Evolutionary conservation across 2,797 vertebrate genomes (phyloP), one percentile per base, ranked within the genome.

Genomic region (Setipinna tenuifilis): DNA sequence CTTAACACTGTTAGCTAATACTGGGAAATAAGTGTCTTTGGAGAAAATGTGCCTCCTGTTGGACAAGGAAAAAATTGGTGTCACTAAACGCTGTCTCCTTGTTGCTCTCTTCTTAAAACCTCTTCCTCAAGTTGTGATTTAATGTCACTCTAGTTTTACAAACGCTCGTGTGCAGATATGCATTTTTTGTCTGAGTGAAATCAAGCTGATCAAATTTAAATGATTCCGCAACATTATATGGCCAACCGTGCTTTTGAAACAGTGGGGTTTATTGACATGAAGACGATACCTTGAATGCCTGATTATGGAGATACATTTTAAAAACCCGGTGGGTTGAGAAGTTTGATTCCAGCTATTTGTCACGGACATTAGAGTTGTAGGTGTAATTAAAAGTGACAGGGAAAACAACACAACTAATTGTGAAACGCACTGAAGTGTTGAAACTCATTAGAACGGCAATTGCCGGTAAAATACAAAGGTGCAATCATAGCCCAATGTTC

Each of bases 361-460:
- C 93, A 93, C 3, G 85, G 92, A 85, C 86, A 44, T 92, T 91
- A 87, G 83, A 90, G 87, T 87, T 81, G 75, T 83, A 85, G 88
- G 89, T 68, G 89, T 92, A 94, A 95, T 94, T 85, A 89, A 90
- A 94, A 92, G 92, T 90, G 93, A 94, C 93, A 92, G 92, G 91
- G 91, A 92, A 94, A 94, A 92, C 90, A 91, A 92, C 89, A 90
- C 84, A 59, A 81, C 59, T 92, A 89, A 94, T 94, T 93, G 88
- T 88, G 62, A 90, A 88, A 91, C 68, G 92, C 94, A 89, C 83
- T 82, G 92, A 93, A 71, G 93, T 92, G 94, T 91, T 92, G 84
- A 94, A 92, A 92, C 87, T 90, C 88, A 92, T 94, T 90, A 90
- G 65, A 83, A 91, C 83, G 81, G 48, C 50, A 91, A 87, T 10